These are phyloP conservation scores for Drosophila austrosaltans DNA, from an alignment of 2,888 invertebrate genomes.

Conservation along the genomic window DNA sequence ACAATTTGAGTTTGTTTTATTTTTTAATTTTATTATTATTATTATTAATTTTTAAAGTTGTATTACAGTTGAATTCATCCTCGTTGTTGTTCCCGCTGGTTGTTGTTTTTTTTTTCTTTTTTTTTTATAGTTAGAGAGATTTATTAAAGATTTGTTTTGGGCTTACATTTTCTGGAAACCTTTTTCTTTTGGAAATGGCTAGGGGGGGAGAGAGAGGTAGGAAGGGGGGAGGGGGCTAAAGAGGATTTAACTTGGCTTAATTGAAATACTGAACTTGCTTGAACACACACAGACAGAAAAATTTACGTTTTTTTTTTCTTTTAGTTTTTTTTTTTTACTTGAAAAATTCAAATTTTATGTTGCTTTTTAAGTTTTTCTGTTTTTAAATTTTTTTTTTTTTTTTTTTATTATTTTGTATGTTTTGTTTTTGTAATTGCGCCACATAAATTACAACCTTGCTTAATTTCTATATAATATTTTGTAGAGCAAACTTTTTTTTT, in stretches of 20 bases:
- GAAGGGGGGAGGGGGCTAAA: constrained; percentile 23
- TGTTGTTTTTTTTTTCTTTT: constrained; percentile 55
- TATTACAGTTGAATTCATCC: constrained; percentile 69
- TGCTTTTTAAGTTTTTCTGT: background rate
- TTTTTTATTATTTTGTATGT: constrained; percentile 15
- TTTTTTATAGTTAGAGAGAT: constrained; percentile 47
- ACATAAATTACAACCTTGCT: constrained; percentile 47
- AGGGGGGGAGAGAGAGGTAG: background rate
- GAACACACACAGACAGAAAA: constrained; percentile 64
- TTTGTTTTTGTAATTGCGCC: constrained; percentile 57
- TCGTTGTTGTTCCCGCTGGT: constrained; percentile 73
- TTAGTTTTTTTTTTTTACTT: constrained; percentile 39
- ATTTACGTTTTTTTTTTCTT: constrained; percentile 39
- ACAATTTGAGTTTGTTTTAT: constrained; percentile 49
- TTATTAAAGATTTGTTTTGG: constrained; percentile 36
- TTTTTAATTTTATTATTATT: constrained; percentile 41
- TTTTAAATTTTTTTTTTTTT: constrained; percentile 27
- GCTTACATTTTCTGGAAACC: constrained; percentile 65
- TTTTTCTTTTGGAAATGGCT: constrained; percentile 26
- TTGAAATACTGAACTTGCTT: constrained; percentile 74
- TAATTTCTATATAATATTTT: constrained; percentile 21
- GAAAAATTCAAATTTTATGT: constrained; percentile 23
- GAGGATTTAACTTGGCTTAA: constrained; percentile 67
- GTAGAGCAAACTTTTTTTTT: constrained; percentile 10
- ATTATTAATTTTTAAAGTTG: constrained; percentile 57